A percentile compares a stretch with the other conserved stretches of the same genome.
phyloP scores from a whole-genome alignment of 2,888 invertebrate species.

The Scotopteryx bipunctaria region DNA sequence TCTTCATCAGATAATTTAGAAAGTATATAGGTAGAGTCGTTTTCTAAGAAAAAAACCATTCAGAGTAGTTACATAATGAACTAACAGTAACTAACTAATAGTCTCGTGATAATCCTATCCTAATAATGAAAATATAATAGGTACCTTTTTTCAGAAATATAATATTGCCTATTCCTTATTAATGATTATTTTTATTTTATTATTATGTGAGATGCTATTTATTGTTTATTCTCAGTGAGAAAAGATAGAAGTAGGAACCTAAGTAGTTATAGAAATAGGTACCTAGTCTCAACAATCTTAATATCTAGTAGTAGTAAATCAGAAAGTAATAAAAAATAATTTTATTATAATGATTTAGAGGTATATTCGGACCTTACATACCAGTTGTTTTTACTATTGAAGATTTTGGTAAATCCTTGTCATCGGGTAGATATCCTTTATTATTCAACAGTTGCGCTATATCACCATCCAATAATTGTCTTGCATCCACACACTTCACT shows the following conservation, averaged over 20 bases:
- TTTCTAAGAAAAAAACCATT: conserved; percentile 47
- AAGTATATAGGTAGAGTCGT: conserved; percentile 62
- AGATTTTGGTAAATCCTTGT: conserved; percentile 57
- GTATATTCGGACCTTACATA: conserved; percentile 37
- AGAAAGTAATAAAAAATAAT: no score
- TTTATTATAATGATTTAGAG: background rate
- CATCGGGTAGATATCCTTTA: conserved; percentile 63
- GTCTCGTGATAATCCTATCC: no score
- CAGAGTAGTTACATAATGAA: background rate
- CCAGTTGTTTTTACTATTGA: conserved; percentile 54
- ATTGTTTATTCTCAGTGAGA: no score
- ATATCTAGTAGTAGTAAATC: no score
- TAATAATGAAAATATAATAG: no score
- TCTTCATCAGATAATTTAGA: conserved; percentile 70
- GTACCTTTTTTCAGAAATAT: no score
- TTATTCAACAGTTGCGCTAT: conserved; percentile 56
- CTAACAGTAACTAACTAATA: no score
- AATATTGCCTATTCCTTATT: no score
- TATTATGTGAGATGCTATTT: no score
- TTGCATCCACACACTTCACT: conserved; percentile 8
- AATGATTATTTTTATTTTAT: no score
- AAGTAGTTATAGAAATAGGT: background rate
- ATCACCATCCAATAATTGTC: conserved; percentile 46
- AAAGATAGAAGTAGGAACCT: background rate
- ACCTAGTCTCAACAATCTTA: background rate